Evolutionary conservation across 2,113 vertebrate species (phyloP), one percentile per base, ranked within the genome.

Genomic region (Dipodomys ordii): DNA sequence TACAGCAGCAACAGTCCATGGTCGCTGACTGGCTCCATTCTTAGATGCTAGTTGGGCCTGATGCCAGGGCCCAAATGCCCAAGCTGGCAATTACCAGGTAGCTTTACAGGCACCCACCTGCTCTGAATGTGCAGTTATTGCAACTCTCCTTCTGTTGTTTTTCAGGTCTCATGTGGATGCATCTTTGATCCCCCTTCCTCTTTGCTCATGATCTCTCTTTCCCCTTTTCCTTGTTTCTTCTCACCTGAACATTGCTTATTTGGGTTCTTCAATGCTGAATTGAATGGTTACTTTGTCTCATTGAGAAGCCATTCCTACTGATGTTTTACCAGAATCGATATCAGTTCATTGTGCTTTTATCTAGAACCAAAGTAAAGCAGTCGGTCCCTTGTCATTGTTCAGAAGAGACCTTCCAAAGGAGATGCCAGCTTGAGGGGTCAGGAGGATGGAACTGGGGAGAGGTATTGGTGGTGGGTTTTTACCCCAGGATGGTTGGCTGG

Each of bases 71-170:
- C 95, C 93, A 83, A 12, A 5, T 95, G 92, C 67, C 82, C 81
- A 92, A 89, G 78, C 92, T 57, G 3, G 83, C 94, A 95, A 97
- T 96, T 96, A 97, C 72, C 92, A 77, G 85, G 94, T 80, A 84
- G 86, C 87, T 83, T 81, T 96, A 83, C 95, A 98, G 96, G 92
- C 97, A 86, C 95, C 96, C 95, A 97, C 96, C 96, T 98, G 96
- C 81, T 91, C 92, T 92, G 96, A 95, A 39, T 78, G 79, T 97
- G 76, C 97, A 96, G 83, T 95, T 96, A 92, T 68, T 49, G 80
- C 96, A 91, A 74, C 87, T 95, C 91, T 80, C 87, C 96, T 81
- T 93, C 69, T 76, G 87, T 73, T 76, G 23, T 11, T 71, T 74
- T 11, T 18, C 11, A 15, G 6, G 85, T 25, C 1, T 2, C 23